phyloP scores from a whole-genome alignment of 2,797 vertebrate species.

The Sebastes diploproa region DNA sequence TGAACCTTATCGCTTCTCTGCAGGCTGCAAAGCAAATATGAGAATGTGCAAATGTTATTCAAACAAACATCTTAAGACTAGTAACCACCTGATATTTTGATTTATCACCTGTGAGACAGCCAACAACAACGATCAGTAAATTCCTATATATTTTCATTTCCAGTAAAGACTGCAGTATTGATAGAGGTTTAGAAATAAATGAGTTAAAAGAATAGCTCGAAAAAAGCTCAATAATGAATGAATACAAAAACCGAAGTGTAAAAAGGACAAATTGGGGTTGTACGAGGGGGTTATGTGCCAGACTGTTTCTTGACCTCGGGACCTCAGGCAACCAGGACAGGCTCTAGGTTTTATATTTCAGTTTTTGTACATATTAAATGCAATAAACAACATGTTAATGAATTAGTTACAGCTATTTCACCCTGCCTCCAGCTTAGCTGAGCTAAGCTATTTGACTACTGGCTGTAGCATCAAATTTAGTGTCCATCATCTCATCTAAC shows the following conservation, averaged over 20 bases:
- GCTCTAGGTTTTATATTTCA: neutral
- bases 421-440: neutral
- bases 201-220: neutral
- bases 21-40: neutral
- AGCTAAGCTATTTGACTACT: neutral
- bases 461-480: neutral
- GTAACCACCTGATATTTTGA: neutral
- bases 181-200: neutral
- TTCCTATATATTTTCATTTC: neutral
- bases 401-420: neutral
- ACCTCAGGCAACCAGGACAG: neutral
- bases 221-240: neutral
- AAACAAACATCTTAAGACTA: neutral
- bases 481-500: neutral
- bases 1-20: slow-evolving; percentile 49
- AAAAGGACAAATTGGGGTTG: neutral
- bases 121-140: neutral
- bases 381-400: neutral
- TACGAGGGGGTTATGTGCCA: neutral
- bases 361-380: neutral
- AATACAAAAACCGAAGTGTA: neutral
- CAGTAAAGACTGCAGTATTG: neutral
- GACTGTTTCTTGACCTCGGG: neutral
- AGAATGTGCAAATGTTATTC: neutral
- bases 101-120: neutral